Percentiles rank a stretch among this genome's conserved stretches.
These are phyloP conservation scores for Macrophya annulata DNA, from an alignment of 2,888 invertebrate genomes.

Conservation along the genomic window DNA sequence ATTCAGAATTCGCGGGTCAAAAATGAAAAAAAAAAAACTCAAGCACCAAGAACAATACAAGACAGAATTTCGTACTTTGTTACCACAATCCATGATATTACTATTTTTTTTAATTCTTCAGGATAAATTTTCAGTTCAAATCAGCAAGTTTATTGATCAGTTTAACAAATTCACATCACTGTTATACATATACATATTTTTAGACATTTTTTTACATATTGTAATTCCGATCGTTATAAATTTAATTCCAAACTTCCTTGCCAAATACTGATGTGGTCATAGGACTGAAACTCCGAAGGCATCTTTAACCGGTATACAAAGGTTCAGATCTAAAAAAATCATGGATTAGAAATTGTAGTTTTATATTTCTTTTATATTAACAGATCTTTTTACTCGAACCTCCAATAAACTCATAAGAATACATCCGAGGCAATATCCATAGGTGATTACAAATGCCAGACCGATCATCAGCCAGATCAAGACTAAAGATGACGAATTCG, in stretches of 20 bases:
- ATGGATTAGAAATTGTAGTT: background rate
- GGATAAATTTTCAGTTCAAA: too few species aligned
- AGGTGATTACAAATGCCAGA: slow-evolving; percentile 21
- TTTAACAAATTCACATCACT: too few species aligned
- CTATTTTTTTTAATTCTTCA: too few species aligned
- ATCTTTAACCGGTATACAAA: background rate
- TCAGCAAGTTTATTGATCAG: too few species aligned
- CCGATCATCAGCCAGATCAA: slow-evolving; percentile 43
- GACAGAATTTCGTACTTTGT: too few species aligned
- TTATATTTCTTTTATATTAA: background rate
- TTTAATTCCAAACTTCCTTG: background rate
- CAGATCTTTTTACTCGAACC: background rate
- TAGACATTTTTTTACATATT: too few species aligned
- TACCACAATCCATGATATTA: too few species aligned
- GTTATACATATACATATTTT: too few species aligned
- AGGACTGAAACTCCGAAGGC: background rate
- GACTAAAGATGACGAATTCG: slow-evolving; percentile 23
- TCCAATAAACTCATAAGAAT: slow-evolving; percentile 35
- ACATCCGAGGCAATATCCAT: slow-evolving; percentile 52
- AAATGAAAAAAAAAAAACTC: too few species aligned
- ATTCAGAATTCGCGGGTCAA: too few species aligned
- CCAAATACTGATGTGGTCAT: background rate
- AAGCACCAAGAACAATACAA: too few species aligned
- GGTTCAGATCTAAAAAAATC: background rate
- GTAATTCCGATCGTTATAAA: too few species aligned